A percentile compares a stretch with the other conserved stretches of the same genome.
Conservation (phyloP, 2,888 invertebrate species). For the Caenorhabditis sp. region DNA sequence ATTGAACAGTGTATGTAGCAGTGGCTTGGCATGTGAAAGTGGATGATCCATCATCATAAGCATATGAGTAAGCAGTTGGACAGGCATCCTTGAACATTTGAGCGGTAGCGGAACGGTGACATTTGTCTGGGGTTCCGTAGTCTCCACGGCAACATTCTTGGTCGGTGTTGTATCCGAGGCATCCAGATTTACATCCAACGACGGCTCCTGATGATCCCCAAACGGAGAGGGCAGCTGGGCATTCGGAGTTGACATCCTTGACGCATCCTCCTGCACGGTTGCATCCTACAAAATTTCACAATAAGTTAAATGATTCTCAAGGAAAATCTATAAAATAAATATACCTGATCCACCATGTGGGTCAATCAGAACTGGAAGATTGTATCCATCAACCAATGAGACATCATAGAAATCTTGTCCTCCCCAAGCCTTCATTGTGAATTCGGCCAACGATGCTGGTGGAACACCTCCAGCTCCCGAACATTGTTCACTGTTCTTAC, state of each 20-base stretch:
- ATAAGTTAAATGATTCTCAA: neutral
- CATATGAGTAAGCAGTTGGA: constrained; percentile 76
- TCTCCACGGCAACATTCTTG: constrained; percentile 74
- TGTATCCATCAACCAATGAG: constrained; percentile 75
- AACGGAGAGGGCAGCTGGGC: constrained; percentile 40
- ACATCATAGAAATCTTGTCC: constrained; percentile 74
- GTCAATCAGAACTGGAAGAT: constrained; percentile 61
- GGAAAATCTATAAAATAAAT: neutral
- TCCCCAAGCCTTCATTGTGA: constrained; percentile 72
- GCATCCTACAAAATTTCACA: constrained; percentile 17
- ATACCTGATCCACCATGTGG: constrained; percentile 22
- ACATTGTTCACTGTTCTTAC: constrained; percentile 68
- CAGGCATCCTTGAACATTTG: constrained; percentile 74
- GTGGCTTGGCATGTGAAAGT: constrained; percentile 73
- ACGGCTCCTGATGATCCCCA: constrained; percentile 51
- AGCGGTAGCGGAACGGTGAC: constrained; percentile 63
- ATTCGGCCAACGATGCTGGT: constrained; percentile 73
- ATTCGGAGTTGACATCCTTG: constrained; percentile 42
- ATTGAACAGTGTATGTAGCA: constrained; percentile 41
- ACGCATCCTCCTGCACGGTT: constrained; percentile 45
- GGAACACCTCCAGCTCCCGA: constrained; percentile 73
- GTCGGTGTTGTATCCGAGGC: constrained; percentile 74
- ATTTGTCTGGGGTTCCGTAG: constrained; percentile 73
- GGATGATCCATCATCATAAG: constrained; percentile 75
- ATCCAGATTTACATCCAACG: constrained; percentile 75